phyloP scores from a whole-genome alignment of 2,888 invertebrate genomes.

The Agapostemon virescens region DNA sequence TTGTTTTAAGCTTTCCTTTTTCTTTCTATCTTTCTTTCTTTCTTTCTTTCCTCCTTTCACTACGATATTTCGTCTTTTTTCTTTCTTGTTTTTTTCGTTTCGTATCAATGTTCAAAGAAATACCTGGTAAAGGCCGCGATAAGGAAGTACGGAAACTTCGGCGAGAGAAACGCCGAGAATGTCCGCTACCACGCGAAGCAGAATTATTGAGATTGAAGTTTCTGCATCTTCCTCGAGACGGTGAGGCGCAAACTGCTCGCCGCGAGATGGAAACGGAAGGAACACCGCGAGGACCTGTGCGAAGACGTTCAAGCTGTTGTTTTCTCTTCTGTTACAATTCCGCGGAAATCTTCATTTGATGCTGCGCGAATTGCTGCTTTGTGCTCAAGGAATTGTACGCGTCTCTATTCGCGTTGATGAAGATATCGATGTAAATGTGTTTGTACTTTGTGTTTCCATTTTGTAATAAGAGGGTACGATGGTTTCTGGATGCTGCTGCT shows the following conservation, averaged over 20 bases:
- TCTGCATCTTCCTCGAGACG: not conserved
- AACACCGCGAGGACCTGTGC: not conserved
- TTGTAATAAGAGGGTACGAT: too few relatives aligned
- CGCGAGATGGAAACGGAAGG: not conserved
- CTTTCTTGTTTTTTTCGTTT: not conserved
- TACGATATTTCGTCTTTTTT: too few relatives aligned
- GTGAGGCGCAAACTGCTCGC: not conserved
- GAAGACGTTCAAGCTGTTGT: not conserved
- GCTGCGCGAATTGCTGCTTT: not conserved
- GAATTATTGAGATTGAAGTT: slow-evolving; percentile 38
- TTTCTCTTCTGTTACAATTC: not conserved
- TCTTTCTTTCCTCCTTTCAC: not conserved
- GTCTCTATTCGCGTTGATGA: not conserved
- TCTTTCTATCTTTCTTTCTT: not conserved
- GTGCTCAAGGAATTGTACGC: not conserved
- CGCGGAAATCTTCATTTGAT: slow-evolving; percentile 5
- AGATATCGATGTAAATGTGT: not conserved
- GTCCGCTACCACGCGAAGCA: not conserved
- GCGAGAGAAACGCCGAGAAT: slow-evolving; percentile 22
- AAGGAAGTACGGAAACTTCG: slow-evolving; percentile 6
- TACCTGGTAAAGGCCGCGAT: slow-evolving; percentile 5
- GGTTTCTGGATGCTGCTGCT: too few relatives aligned
- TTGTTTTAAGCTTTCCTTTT: not conserved
- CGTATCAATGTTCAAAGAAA: not conserved
- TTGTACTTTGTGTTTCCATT: too few relatives aligned